phyloP scores from a whole-genome alignment of 2,113 vertebrate genomes.

The Neofelis nebulosa region DNA sequence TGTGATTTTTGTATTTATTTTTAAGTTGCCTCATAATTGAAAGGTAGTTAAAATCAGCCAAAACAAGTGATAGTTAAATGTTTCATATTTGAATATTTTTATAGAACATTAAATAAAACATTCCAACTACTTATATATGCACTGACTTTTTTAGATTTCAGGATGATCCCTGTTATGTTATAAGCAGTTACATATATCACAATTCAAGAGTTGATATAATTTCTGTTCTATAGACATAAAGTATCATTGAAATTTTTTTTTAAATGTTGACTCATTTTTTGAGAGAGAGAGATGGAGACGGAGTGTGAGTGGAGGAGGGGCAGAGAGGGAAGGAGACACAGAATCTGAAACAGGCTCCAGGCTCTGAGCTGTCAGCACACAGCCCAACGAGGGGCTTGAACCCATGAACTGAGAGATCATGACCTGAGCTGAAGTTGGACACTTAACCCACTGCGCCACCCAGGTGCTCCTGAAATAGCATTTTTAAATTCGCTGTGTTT shows the following conservation, averaged over 20 bases:
- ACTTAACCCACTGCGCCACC: no score
- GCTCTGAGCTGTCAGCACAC: no score
- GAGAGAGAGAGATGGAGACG: no score
- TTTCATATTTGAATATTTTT: neutral
- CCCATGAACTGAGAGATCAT: no score
- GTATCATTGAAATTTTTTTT: neutral
- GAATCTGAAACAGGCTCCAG: no score
- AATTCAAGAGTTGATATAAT: neutral
- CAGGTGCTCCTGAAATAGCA: neutral
- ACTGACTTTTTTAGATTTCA: neutral
- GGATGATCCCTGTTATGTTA: neutral
- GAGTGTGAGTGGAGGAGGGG: no score
- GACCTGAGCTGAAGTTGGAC: no score
- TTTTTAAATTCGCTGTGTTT: neutral
- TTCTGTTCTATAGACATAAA: neutral
- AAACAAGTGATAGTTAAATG: neutral
- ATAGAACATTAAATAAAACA: neutral
- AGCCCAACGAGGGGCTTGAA: no score
- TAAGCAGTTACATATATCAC: neutral
- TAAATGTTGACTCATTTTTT: no score
- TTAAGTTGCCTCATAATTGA: constrained; percentile 17
- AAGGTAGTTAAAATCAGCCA: neutral
- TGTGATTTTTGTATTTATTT: constrained; percentile 11
- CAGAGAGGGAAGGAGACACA: no score
- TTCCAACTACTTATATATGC: neutral